Evolutionary conservation across 2,113 vertebrate genomes (phyloP).

Genomic region (Eptesicus fuscus): DNA sequence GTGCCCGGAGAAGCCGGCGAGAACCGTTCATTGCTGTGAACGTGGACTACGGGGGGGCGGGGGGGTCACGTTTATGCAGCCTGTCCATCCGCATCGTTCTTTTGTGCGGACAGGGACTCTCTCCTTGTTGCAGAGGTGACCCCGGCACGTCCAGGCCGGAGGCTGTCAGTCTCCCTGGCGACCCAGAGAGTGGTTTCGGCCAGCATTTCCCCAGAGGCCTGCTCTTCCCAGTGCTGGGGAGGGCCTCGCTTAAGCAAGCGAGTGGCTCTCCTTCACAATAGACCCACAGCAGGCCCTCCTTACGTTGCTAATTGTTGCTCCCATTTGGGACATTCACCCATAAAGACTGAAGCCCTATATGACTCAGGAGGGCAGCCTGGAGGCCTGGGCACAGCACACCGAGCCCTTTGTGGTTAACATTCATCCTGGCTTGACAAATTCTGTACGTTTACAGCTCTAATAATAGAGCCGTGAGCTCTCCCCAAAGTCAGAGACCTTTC

Average conservation of each 20-base stretch:
- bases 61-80: not conserved
- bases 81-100: not conserved
- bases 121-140: not conserved
- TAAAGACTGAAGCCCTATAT: not conserved
- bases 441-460: not conserved
- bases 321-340: not conserved
- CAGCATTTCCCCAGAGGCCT: not conserved
- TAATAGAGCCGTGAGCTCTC: not conserved
- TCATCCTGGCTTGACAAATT: not conserved
- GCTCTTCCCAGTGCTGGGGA: no score
- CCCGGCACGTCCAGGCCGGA: not conserved
- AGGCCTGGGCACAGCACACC: not conserved
- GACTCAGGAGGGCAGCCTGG: not conserved
- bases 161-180: no score
- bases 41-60: rapidly evolving
- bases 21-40: not conserved
- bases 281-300: not conserved
- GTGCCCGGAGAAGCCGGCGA: not conserved
- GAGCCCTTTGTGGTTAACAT: not conserved
- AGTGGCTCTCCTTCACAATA: not conserved
- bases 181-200: not conserved
- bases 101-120: not conserved
- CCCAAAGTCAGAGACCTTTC: not conserved
- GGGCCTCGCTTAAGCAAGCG: not conserved
- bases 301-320: not conserved